Base-by-base conservation (phyloP, 1,140 invertebrate species). In the Oreohelix idahoensis region DNA sequence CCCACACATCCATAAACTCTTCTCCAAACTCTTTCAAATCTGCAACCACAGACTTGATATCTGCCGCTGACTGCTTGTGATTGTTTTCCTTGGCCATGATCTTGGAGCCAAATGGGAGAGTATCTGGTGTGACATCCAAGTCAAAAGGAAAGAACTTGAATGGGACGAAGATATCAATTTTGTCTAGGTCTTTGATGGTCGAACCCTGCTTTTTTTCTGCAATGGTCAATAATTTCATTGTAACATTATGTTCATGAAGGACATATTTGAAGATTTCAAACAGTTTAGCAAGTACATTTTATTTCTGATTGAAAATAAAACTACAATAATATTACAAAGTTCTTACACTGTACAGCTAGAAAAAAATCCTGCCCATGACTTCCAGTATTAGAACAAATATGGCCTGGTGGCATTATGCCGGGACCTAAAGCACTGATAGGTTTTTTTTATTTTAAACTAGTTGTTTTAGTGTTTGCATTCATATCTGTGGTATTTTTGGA, bases 1-100 rank as follows among this genome's bases (percentile, higher is more conserved):
- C 80, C 84, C 87, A 86, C 35, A 32, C 42, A 38, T 82, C 84
- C 29, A 87, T 36, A 78, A 88, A 86, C 29, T 85, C 81, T 35
- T 87, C 83, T 35, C 83, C 84, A 81, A 87, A 87, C 63, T 83
- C 83, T 53, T 83, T 42, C 51, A 84, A 38, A 38, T 71, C 75
- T 23, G 38, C 75, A 5, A 77, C 10, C 15, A 51, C 39, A 77
- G 75, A n/a, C 20, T 23, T 51, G 23, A 77, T 5, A 26, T 77
- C 38, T 35, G 29, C 38, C 26, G 10, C 71, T 73, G 71, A 32
- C 29, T 29, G 29, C 2, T 29, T 5, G 32, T 11, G 10, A 29
- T 73, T 73, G 26, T 5, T 73, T 73, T 29, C 32, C 71, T 73
- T 36, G 32, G 29, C 32, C 10, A 73, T 23, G 71, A 73, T 38